Base-by-base conservation (phyloP, 2,113 vertebrate genomes). In the Noturus placidus region DNA sequence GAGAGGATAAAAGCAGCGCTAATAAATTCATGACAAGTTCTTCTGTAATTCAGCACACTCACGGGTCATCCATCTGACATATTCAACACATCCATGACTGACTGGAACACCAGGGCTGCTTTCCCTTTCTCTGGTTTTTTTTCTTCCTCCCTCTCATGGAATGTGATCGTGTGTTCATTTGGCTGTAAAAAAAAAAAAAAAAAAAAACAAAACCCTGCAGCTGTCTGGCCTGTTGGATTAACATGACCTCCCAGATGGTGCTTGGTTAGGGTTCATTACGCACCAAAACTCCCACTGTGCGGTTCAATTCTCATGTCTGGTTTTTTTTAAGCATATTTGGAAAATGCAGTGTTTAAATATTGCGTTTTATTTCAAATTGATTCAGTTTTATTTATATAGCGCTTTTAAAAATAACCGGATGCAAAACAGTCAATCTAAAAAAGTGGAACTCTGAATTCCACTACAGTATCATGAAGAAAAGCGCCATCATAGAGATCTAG, bases 211-310 rank as follows among this genome's bases (percentile, higher is more conserved):
- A n/a, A n/a, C n/a, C 74, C 87, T 91, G 86, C 94, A 95, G 92
- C 92, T 94, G 93, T 92, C 92, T 85, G 69, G 91, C 89, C 70
- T 85, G 87, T 17, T 72, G 92, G 33, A 91, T 82, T 84, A 88
- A 82, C 67, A 76, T 79, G 42, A 42, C 46, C 61, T 83, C 54
- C 56, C 59, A 61, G 70, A 61, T 63, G 72, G 70, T 77, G 56
- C 17, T 77, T 50, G 72, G 38, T 63, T 63, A n/a, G 25, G 72
- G 22, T 50, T 85, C 38, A 30, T 77, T 42, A 61, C 30, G 50
- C 9, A 30, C 20, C 69, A 61, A 76, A 76, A 25, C 38, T 46
- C 33, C 3, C 22, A 59, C 27, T 56, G 30, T 74, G 42, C 70
- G 15, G 13, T 63, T 61, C 1, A 61, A 5, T 77, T 61, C 57